Evolutionary conservation across 2,797 vertebrate species (phyloP).

Genomic region (Danio kyathit): DNA sequence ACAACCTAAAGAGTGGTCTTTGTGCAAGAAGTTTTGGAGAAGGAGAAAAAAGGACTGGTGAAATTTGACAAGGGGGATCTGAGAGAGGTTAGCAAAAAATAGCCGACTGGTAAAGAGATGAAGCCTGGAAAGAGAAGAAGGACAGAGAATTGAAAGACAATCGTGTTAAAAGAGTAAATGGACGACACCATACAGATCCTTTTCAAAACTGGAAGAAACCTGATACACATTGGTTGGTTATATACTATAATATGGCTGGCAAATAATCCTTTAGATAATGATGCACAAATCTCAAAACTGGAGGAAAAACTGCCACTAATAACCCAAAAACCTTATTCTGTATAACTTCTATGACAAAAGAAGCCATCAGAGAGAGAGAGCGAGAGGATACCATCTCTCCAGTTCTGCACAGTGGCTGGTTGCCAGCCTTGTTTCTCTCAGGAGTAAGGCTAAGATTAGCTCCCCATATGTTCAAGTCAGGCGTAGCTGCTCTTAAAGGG

Average conservation of each 20-base stretch:
- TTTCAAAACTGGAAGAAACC: conserved; percentile 31
- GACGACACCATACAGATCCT: conserved; percentile 12
- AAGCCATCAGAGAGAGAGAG: conserved; percentile 37
- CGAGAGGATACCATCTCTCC: conserved; percentile 38
- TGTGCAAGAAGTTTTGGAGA: conserved; percentile 52
- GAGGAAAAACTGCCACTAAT: background rate
- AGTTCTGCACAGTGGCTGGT: conserved; percentile 72
- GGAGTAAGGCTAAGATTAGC: conserved; percentile 84
- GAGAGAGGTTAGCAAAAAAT: conserved; percentile 12
- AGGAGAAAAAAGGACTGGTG: conserved; percentile 44
- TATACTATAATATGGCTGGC: background rate
- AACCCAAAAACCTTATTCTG: conserved; percentile 8
- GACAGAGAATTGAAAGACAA: conserved; percentile 31
- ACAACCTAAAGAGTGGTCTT: conserved; percentile 50
- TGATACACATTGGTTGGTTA: conserved; percentile 4
- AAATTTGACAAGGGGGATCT: conserved; percentile 44
- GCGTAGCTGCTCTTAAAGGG: conserved; percentile 80
- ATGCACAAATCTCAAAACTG: background rate
- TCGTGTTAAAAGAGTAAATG: conserved; percentile 1
- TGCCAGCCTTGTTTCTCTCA: conserved; percentile 74
- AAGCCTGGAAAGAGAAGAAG: conserved; percentile 35
- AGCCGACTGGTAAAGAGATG: conserved; percentile 7
- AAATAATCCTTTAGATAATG: background rate
- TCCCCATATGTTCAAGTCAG: conserved; percentile 83
- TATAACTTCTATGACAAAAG: conserved; percentile 38